Conservation (phyloP, 2,797 vertebrate species). For the Serranus cabrilla region DNA sequence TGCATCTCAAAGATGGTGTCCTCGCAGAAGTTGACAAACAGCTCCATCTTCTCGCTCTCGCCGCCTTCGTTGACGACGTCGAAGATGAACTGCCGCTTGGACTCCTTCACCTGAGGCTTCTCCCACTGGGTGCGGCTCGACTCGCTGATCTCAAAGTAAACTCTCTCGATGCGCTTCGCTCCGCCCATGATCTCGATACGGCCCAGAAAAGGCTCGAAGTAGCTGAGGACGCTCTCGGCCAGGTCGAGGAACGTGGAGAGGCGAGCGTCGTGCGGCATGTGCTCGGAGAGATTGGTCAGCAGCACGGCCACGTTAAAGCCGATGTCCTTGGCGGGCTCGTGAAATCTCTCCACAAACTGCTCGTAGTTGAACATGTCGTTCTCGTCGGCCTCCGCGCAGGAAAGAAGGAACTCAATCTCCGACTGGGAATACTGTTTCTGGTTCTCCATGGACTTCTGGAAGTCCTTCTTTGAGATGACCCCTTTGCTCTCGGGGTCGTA, state of each 20-base stretch:
- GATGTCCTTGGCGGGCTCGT: conserved; percentile 98
- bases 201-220: conserved; percentile 96
- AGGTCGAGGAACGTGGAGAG: conserved; percentile 93
- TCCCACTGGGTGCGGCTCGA: conserved; percentile 99
- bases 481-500: conserved; percentile 95
- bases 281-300: conserved; percentile 96
- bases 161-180: conserved; percentile 97
- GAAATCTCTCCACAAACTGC: conserved; percentile 96
- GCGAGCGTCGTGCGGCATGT: conserved; percentile 96
- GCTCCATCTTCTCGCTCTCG: conserved; percentile 99
- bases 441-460: conserved; percentile 99
- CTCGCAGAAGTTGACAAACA: conserved; percentile 99
- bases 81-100: conserved; percentile 98
- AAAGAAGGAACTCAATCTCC: conserved; percentile 97
- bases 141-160: conserved; percentile 99
- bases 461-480: conserved; percentile 98
- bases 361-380: conserved; percentile 98
- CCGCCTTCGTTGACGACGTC: conserved; percentile 99
- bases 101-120: conserved; percentile 99
- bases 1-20: conserved; percentile 99
- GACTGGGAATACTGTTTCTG: conserved; percentile 97
- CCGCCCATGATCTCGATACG: conserved; percentile 99
- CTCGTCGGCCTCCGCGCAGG: conserved; percentile 96
- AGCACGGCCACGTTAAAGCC: conserved; percentile 98
- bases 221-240: conserved; percentile 97